Evolutionary conservation across 2,113 vertebrate genomes (phyloP).

Genomic region (Progne subis): DNA sequence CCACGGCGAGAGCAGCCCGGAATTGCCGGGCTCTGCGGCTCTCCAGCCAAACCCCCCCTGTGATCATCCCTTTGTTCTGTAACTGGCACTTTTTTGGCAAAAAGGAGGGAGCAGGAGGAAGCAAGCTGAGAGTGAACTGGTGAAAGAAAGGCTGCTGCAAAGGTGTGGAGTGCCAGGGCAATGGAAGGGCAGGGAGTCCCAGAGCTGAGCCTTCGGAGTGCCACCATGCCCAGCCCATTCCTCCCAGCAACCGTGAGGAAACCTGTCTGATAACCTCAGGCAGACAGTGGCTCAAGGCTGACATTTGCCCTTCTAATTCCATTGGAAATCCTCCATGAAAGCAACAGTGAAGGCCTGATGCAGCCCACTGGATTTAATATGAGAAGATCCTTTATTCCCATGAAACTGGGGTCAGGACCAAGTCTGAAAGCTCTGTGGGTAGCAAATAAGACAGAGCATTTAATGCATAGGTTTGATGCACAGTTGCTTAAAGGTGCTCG

Average conservation of each 20-base stretch:
- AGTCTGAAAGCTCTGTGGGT: neutral
- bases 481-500: rapidly evolving
- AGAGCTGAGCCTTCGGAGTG: neutral
- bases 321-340: neutral
- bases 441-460: neutral
- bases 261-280: rapidly evolving
- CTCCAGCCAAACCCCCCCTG: neutral
- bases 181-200: neutral
- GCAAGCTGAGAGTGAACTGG: neutral
- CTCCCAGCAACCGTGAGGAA: neutral
- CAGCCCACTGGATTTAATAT: neutral
- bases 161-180: neutral
- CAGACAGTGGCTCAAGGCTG: neutral
- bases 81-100: neutral
- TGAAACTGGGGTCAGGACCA: neutral
- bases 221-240: neutral
- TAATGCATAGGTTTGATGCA: neutral
- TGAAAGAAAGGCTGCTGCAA: neutral
- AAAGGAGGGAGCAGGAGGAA: neutral
- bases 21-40: neutral
- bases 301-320: neutral
- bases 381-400: neutral
- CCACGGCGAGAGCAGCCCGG: neutral
- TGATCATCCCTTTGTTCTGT: neutral
- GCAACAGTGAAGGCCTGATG: neutral